A percentile compares a stretch with the other conserved stretches of the same genome.
Conservation (phyloP, 2,113 vertebrate genomes). For the Calidris pugnax region DNA sequence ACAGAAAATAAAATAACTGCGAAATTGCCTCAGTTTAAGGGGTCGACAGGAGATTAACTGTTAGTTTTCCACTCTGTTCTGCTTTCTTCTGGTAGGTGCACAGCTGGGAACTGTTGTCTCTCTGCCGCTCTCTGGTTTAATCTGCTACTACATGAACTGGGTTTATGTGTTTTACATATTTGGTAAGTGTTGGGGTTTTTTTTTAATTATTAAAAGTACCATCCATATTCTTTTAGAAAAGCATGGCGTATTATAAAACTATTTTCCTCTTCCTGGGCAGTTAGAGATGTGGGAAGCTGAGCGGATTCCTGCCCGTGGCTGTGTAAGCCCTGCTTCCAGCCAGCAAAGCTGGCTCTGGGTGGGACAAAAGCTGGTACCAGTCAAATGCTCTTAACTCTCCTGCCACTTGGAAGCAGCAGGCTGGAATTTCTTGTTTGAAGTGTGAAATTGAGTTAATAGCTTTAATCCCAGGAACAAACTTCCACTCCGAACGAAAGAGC, state of each 20-base stretch:
- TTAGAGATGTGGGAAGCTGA: not conserved
- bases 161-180: conserved; percentile 96
- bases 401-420: not conserved
- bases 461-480: conserved; percentile 41
- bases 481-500: not conserved
- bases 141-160: conserved; percentile 96
- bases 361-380: conserved; percentile 7
- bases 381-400: conserved; percentile 33
- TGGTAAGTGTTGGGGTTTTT: conserved; percentile 76
- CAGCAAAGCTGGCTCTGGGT: not conserved
- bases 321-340: not conserved
- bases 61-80: not conserved
- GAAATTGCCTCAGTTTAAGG: not conserved
- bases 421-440: conserved; percentile 49
- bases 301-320: not conserved
- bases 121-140: conserved; percentile 91
- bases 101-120: conserved; percentile 94
- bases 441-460: conserved; percentile 65
- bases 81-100: conserved; percentile 76
- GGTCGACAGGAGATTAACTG: not conserved
- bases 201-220: not conserved
- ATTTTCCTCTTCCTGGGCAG: not conserved
- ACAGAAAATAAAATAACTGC: not conserved
- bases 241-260: not conserved
- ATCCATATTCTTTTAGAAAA: not conserved